phyloP scores from a whole-genome alignment of 2,797 vertebrate species.

The Cyclopterus lumpus region DNA sequence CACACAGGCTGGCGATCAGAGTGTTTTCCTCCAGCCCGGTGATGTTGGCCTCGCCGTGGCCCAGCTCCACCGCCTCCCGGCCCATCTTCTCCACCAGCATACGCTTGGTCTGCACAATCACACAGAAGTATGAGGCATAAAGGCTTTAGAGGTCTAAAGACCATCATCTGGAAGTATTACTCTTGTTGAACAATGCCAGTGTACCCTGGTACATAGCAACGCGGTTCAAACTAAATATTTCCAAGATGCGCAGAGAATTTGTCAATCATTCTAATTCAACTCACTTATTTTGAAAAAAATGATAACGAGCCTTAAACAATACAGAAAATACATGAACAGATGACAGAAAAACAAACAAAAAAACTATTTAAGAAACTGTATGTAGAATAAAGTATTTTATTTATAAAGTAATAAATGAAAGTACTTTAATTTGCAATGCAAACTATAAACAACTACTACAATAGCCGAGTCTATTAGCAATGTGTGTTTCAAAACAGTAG shows the following conservation, averaged over 20 bases:
- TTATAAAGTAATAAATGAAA: background rate
- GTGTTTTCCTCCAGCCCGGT: constrained; percentile 99
- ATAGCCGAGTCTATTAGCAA: background rate
- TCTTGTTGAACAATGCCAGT: background rate
- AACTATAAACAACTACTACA: background rate
- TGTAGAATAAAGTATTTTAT: background rate
- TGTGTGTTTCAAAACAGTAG: background rate
- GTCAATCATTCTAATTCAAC: too few relatives aligned
- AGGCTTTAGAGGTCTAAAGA: background rate
- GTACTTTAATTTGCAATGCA: background rate
- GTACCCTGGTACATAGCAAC: background rate
- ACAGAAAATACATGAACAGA: background rate
- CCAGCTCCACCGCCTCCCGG: constrained; percentile 96
- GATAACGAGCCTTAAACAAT: background rate
- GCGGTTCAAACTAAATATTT: background rate
- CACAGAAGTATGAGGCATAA: background rate
- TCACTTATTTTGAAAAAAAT: background rate
- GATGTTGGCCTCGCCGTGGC: constrained; percentile 97
- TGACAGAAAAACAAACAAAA: too few relatives aligned
- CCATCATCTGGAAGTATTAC: background rate
- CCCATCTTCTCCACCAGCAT: constrained; percentile 99
- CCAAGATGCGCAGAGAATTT: background rate
- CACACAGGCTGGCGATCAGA: constrained; percentile 96
- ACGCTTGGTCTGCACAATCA: constrained; percentile 89
- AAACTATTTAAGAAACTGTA: background rate